These are phyloP conservation scores for Argyresthia goedartella DNA, from an alignment of 2,888 invertebrate species.

Conservation along the genomic window DNA sequence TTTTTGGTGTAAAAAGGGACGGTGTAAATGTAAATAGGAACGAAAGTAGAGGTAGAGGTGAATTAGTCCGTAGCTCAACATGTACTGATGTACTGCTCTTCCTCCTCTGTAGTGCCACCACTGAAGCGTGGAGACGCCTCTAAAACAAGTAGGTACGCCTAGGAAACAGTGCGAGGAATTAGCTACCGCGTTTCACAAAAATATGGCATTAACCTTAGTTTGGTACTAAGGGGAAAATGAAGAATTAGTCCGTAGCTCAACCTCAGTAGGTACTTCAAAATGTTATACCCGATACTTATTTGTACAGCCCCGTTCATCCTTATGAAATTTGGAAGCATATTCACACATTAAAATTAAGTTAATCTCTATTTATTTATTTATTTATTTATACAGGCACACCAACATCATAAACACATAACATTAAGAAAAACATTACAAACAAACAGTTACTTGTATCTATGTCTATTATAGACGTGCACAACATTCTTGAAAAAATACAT, in stretches of 20 bases:
- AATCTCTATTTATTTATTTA: too few species aligned
- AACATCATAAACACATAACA: too few species aligned
- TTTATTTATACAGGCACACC: too few species aligned
- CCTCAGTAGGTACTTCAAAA: not conserved
- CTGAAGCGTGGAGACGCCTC: not conserved
- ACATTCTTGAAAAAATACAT: too few species aligned
- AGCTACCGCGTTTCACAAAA: slow-evolving; percentile 4
- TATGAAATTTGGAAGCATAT: slow-evolving; percentile 4
- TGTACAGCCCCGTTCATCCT: not conserved
- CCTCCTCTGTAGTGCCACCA: not conserved
- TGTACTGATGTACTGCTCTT: too few species aligned
- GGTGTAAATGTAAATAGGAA: too few species aligned
- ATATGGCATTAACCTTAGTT: slow-evolving; percentile 6
- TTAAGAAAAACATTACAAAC: too few species aligned
- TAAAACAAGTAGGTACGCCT: not conserved
- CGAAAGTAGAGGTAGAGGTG: too few species aligned
- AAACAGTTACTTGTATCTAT: too few species aligned
- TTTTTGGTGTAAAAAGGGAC: too few species aligned
- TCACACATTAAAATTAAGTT: slow-evolving; percentile 1
- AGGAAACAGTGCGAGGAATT: slow-evolving; percentile 5
- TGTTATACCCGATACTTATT: not conserved
- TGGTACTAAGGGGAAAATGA: not conserved
- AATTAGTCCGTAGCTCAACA: too few species aligned
- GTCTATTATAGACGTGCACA: too few species aligned
- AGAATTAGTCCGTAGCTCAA: not conserved